Percentiles rank a stretch among this genome's conserved stretches.
Conservation (phyloP, 2,888 invertebrate species). For the Caradrina kadenii region DNA sequence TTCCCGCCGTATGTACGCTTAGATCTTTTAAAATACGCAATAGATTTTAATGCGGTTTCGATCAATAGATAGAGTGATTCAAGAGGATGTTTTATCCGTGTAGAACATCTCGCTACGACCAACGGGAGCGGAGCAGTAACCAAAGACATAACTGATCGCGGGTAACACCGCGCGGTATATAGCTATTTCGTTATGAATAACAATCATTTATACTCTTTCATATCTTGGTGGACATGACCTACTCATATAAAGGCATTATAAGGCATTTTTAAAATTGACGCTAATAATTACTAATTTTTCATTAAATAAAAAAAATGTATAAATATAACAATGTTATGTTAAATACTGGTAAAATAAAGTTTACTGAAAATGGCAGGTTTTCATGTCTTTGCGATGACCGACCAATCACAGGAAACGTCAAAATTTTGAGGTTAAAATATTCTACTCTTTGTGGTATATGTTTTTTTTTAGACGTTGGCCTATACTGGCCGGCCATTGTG, state of each 20-base stretch:
- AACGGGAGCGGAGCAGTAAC: no score
- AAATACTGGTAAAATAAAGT: constrained; percentile 47
- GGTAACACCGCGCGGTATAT: no score
- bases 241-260: constrained; percentile 35
- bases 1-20: no score
- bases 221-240: background rate
- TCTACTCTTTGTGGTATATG: background rate
- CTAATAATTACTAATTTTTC: constrained; percentile 22
- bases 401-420: constrained; percentile 5
- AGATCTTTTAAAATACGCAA: no score
- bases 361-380: constrained; percentile 49
- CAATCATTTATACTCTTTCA: no score
- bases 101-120: no score
- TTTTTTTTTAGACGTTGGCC: background rate
- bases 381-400: background rate
- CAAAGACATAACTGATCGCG: no score
- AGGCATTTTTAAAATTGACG: constrained; percentile 51
- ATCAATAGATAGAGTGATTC: no score
- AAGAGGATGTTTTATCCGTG: no score
- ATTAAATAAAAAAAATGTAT: constrained; percentile 13
- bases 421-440: background rate
- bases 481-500: constrained; percentile 19
- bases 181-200: no score
- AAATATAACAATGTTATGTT: constrained; percentile 40
- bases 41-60: no score